Evolutionary conservation across 2,888 invertebrate species (phyloP).

Genomic region (Antheraea assamensis): DNA sequence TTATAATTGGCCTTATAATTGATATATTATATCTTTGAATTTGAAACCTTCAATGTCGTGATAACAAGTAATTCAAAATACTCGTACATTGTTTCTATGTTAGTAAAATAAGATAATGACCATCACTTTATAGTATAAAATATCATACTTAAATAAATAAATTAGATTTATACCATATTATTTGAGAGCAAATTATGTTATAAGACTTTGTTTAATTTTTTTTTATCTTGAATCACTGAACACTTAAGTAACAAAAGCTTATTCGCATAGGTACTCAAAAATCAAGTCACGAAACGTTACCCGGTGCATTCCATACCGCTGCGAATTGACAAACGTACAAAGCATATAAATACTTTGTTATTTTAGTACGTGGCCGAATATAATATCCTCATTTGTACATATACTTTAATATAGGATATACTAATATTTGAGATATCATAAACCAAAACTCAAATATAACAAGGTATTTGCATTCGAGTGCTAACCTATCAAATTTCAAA

Average conservation of each 20-base stretch:
- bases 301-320: constrained; percentile 32
- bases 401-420: not conserved
- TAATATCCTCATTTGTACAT: constrained; percentile 7
- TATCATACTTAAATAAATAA: not conserved
- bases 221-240: not conserved
- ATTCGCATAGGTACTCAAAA: constrained; percentile 31
- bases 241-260: constrained; percentile 14
- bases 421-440: not conserved
- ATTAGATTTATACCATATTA: not conserved
- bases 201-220: not conserved
- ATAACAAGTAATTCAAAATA: no score
- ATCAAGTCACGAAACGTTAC: constrained; percentile 34
- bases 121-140: no score
- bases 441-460: not conserved
- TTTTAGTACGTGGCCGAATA: constrained; percentile 8
- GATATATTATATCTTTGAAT: no score
- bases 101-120: not conserved
- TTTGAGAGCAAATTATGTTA: not conserved
- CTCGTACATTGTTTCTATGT: not conserved
- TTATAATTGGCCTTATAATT: not conserved
- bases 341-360: constrained; percentile 17
- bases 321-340: constrained; percentile 17
- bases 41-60: no score
- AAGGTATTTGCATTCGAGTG: not conserved
- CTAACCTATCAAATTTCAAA: not conserved